Base-by-base conservation (phyloP, 1,140 invertebrate species). In the Oncopeltus fasciatus region DNA sequence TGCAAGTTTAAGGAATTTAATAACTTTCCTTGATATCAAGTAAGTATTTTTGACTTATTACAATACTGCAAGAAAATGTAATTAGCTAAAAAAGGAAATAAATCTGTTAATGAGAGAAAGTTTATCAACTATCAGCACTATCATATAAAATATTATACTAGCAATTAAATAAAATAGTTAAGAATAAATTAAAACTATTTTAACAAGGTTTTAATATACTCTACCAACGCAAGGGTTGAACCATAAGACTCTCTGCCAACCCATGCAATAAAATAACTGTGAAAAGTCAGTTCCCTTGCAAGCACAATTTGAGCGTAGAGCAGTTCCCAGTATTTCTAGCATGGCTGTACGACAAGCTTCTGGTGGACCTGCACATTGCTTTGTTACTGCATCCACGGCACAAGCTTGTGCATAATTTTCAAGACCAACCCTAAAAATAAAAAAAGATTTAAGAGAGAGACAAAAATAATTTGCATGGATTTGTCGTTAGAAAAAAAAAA, bases 161-260 rank as follows among this genome's bases (percentile, higher is more conserved):
- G n/a, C n/a, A n/a, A n/a, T n/a, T n/a, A n/a, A n/a, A n/a, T n/a
- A n/a, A n/a, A n/a, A n/a, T n/a, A n/a, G n/a, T n/a, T n/a, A n/a
- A n/a, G n/a, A n/a, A n/a, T n/a, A n/a, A n/a, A n/a, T n/a, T n/a
- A n/a, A n/a, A n/a, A n/a, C n/a, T n/a, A n/a, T n/a, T n/a, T n/a
- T n/a, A n/a, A n/a, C n/a, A n/a, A n/a, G n/a, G n/a, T n/a, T n/a
- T n/a, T n/a, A n/a, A n/a, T n/a, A n/a, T n/a, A n/a, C n/a, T n/a
- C n/a, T 74, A 93, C 90, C 88, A 58, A 93, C 89, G 72, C 90
- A 93, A 5, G 89, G 87, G 71, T 93, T 93, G 56, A 92, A 82
- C 89, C 90, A 92, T 3, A 93, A 80, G n/a, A 92, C 78, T 49
- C 89, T 73, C 68, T 92, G 88, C 90, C 90, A 93, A 44, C 88